These are phyloP conservation scores for Drepanosiphum platanoidis DNA, from an alignment of 2,888 invertebrate species.

Conservation along the genomic window DNA sequence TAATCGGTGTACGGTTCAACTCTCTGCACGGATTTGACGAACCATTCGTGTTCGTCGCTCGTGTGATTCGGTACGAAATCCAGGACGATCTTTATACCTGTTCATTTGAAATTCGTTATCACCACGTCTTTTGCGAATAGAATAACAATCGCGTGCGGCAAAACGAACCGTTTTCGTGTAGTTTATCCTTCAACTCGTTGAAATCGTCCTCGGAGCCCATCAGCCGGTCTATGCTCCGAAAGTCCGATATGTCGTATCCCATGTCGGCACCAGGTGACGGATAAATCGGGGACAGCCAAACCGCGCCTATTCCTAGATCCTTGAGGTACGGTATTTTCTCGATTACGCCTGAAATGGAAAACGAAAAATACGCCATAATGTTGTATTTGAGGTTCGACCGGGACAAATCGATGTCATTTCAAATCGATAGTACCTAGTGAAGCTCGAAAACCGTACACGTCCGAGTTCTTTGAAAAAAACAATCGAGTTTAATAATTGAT, in stretches of 20 bases:
- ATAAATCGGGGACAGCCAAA: constrained; percentile 80
- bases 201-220: constrained; percentile 74
- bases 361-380: no score
- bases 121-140: neutral
- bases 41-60: constrained; percentile 84
- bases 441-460: no score
- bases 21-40: constrained; percentile 74
- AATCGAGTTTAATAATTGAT: no score
- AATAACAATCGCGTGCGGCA: neutral
- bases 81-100: constrained; percentile 73
- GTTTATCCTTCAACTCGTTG: constrained; percentile 67
- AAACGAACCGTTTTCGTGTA: constrained; percentile 67
- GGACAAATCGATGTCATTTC: no score
- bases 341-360: neutral
- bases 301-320: constrained; percentile 72
- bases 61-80: constrained; percentile 81
- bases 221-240: constrained; percentile 70
- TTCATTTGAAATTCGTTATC: constrained; percentile 64
- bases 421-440: no score
- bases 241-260: constrained; percentile 75
- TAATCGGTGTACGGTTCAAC: constrained; percentile 77
- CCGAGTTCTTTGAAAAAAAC: no score
- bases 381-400: no score
- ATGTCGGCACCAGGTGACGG: constrained; percentile 74
- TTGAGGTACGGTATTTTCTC: constrained; percentile 70